phyloP scores from a whole-genome alignment of 2,113 vertebrate species.

The Antechinus flavipes region DNA sequence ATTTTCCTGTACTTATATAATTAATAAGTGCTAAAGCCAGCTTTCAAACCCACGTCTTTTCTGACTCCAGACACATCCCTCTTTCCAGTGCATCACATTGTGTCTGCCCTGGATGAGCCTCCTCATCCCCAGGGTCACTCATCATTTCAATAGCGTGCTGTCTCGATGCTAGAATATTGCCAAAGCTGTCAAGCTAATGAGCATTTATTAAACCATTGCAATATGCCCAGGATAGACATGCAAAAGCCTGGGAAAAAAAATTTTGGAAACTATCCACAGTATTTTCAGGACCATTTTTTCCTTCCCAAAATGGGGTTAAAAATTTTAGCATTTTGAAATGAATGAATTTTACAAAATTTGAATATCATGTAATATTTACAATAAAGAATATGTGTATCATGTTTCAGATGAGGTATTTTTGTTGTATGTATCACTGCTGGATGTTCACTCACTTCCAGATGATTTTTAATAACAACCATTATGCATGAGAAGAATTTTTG shows the following conservation, averaged over 20 bases:
- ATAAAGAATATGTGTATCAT: not conserved
- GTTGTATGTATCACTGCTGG: not conserved
- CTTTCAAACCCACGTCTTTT: not conserved
- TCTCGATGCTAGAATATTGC: not conserved
- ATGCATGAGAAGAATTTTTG: not conserved
- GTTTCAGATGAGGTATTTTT: not conserved
- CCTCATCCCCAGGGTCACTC: not conserved
- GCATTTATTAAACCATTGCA: not conserved
- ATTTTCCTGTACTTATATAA: not conserved
- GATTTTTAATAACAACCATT: not conserved
- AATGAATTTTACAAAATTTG: not conserved
- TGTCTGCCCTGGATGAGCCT: not conserved
- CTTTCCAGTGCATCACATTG: not conserved
- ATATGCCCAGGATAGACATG: not conserved
- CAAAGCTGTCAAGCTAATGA: not conserved
- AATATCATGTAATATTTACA: not conserved
- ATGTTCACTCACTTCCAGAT: not conserved
- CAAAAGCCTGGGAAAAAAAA: not conserved
- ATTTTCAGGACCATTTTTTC: not conserved
- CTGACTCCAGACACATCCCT: not conserved
- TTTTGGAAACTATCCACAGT: not conserved
- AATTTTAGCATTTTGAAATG: not conserved
- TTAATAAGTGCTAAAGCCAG: not conserved
- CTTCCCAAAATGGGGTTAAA: not conserved
- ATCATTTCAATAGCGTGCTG: not conserved